Evolutionary conservation across 2,888 invertebrate species (phyloP), one percentile per base, ranked within the genome.

Genomic region (Drosophila parthenogenetica): DNA sequence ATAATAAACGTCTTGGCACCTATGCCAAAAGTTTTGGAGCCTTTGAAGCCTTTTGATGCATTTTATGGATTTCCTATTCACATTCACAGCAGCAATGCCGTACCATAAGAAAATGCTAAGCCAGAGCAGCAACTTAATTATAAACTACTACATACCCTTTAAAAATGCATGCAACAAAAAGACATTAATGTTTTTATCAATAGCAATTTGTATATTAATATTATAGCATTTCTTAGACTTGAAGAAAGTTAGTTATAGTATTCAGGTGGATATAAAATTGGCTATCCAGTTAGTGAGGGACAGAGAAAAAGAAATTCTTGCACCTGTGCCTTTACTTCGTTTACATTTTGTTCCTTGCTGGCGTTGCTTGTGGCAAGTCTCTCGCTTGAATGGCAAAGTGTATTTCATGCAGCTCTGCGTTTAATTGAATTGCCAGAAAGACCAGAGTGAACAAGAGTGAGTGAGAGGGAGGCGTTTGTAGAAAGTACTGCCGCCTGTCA

Each of bases 371-470:
- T 40, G 59, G 71, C 48, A 75, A 54, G 37, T 70, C 53, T 61
- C 46, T 54, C 49, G 58, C 59, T 61, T 51, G 35, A 50, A 29
- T 59, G 58, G 59, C 64, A 81, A 69, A 84, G 69, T 77, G 84
- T 81, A 74, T 82, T 82, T 87, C 81, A 82, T 82, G 87, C 74
- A 84, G 87, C 87, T 87, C 81, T 82, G 81, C 84, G 69, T 87
- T 87, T 82, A 82, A 82, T 82, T 84, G 87, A 82, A 87, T 77
- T 72, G 84, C 79, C 67, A 70, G 69, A 58, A 77, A 69, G 58
- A 71, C 22, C 17, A 22, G 11, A 22, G 8, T 14, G 22, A 7
- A 14, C n/a, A 8, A 17, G 49, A 35, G 29, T 45, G 32, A 35
- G 29, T 45, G 37, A 49, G 17, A 16, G 1, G 17, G 22, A 55